phyloP scores from a whole-genome alignment of 2,888 invertebrate genomes.

The Eupsilia transversa region DNA sequence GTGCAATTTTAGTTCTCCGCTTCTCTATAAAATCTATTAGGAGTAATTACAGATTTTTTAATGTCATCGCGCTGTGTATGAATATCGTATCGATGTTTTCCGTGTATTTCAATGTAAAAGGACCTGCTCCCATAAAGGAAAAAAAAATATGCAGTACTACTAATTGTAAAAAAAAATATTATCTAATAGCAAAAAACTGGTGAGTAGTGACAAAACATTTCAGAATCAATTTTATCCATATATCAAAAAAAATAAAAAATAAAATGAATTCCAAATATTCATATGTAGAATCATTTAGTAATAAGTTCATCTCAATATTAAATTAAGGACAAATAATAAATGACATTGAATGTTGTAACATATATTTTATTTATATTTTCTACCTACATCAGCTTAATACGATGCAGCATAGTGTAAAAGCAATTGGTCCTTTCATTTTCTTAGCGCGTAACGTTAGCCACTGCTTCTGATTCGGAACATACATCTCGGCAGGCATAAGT shows the following conservation, averaged over 20 bases:
- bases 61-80: not conserved
- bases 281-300: constrained; percentile 13
- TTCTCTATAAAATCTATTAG: not conserved
- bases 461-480: constrained; percentile 97
- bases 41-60: not conserved
- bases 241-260: not conserved
- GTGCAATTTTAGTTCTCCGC: not conserved
- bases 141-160: not conserved
- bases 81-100: not conserved
- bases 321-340: constrained; percentile 44
- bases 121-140: not conserved
- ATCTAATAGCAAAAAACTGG: not conserved
- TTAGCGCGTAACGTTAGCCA: constrained; percentile 95
- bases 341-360: constrained; percentile 43
- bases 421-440: constrained; percentile 82
- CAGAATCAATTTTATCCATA: constrained; percentile 15
- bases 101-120: not conserved
- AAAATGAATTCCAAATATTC: not conserved
- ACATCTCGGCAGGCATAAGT: constrained; percentile 97
- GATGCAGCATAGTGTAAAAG: constrained; percentile 83
- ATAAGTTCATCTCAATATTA: constrained; percentile 25
- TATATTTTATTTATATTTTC: constrained; percentile 64
- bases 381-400: constrained; percentile 71
- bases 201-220: not conserved
- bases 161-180: not conserved